Conservation (phyloP, 1,140 invertebrate genomes). For the Hirudo medicinalis region DNA sequence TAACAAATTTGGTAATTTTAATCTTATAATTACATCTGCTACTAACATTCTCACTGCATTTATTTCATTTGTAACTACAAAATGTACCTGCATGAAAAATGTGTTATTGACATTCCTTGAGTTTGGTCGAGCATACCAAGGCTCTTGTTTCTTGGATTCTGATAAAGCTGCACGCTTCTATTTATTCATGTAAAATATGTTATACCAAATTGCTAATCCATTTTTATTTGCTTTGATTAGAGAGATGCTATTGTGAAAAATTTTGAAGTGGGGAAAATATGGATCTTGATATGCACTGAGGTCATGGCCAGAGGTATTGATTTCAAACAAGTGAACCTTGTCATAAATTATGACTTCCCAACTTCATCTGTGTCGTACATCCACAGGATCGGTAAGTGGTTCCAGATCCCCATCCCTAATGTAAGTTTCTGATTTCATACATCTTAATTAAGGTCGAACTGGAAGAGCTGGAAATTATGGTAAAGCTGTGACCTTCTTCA, state of each 20-base stretch:
- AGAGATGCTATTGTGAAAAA: conserved; percentile 73
- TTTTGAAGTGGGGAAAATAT: conserved; percentile 81
- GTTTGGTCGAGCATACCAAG: too few species aligned
- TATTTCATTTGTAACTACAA: too few species aligned
- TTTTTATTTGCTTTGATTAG: conserved; percentile 31
- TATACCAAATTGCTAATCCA: too few species aligned
- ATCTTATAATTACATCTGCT: too few species aligned
- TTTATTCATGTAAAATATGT: too few species aligned
- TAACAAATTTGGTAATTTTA: too few species aligned
- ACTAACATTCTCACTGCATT: too few species aligned
- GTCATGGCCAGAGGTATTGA: conserved; percentile 92
- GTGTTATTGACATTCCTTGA: too few species aligned
- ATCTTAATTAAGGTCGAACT: conserved; percentile 54
- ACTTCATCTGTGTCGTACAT: conserved; percentile 80
- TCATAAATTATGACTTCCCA: conserved; percentile 96
- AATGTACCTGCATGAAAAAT: too few species aligned
- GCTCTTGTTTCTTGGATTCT: too few species aligned
- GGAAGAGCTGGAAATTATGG: conserved; percentile 78
- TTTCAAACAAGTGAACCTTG: conserved; percentile 89
- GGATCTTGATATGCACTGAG: conserved; percentile 93
- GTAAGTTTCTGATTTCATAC: background rate
- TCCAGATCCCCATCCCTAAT: too few species aligned
- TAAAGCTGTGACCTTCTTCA: conserved; percentile 85
- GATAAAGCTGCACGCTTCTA: too few species aligned
- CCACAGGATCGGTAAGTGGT: conserved; percentile 61